A percentile compares a stretch with the other conserved stretches of the same genome.
These are phyloP conservation scores for Oceanodroma leucorhoa DNA, from an alignment of 2,797 vertebrate genomes.

Conservation along the genomic window DNA sequence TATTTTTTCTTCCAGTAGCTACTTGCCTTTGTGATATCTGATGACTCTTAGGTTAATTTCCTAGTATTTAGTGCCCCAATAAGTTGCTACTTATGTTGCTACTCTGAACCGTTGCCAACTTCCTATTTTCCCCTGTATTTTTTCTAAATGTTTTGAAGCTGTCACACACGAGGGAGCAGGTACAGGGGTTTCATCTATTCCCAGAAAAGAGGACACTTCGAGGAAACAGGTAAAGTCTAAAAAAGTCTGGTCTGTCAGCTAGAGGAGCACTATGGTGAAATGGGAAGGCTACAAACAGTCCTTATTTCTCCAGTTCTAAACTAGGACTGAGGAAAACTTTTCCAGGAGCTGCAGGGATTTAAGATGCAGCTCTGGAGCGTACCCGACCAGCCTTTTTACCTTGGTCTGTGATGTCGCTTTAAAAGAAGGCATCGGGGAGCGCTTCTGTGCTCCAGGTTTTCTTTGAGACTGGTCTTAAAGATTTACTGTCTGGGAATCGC, in stretches of 20 bases:
- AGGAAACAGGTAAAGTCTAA: background rate
- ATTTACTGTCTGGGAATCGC: background rate
- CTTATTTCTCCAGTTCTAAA: background rate
- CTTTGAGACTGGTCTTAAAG: background rate
- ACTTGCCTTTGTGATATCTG: background rate
- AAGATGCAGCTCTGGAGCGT: background rate
- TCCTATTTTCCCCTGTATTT: background rate
- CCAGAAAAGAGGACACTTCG: background rate
- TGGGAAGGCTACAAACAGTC: background rate
- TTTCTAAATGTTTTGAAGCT: background rate
- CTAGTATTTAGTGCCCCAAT: background rate
- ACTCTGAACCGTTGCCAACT: background rate
- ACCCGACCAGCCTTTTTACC: background rate
- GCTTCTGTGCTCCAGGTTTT: background rate
- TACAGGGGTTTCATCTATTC: background rate
- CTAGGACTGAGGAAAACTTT: background rate
- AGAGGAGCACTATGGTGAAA: background rate
- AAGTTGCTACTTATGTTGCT: background rate
- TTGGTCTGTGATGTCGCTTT: background rate
- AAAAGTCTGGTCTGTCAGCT: background rate
- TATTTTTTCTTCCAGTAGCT: background rate
- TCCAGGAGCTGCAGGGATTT: background rate
- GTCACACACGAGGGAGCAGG: background rate
- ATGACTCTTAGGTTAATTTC: background rate
- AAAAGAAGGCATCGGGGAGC: background rate